Evolutionary conservation across 2,113 vertebrate species (phyloP).

Genomic region (Nerophis ophidion): DNA sequence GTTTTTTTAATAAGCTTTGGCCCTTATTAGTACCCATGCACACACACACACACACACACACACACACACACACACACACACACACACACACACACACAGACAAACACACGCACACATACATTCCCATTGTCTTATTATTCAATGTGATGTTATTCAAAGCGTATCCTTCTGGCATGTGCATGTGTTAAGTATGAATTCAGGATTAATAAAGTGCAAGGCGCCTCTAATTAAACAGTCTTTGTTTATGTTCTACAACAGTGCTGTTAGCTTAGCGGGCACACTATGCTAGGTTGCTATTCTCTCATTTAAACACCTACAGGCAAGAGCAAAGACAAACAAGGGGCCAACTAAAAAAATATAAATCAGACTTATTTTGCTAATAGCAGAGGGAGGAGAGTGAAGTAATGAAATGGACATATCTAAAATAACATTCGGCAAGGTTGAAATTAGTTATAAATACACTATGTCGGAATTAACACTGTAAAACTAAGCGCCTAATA

Average conservation of each 20-base stretch:
- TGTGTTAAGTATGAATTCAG: slow-evolving; percentile 65
- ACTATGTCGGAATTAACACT: too few species aligned
- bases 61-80: slow-evolving; percentile 10
- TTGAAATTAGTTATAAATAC: too few species aligned
- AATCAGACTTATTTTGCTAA: not conserved
- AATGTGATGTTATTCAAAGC: slow-evolving; percentile 34
- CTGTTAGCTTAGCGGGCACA: slow-evolving; percentile 59
- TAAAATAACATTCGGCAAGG: too few species aligned
- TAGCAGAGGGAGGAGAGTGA: too few species aligned
- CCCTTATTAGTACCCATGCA: slow-evolving; percentile 37
- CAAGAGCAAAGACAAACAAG: slow-evolving; percentile 45
- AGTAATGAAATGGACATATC: too few species aligned
- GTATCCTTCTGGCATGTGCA: slow-evolving; percentile 18
- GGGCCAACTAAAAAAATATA: slow-evolving; percentile 47
- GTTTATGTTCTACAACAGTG: slow-evolving; percentile 62
- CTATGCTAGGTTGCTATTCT: slow-evolving; percentile 42
- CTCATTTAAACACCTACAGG: slow-evolving; percentile 62
- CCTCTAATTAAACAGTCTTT: slow-evolving; percentile 74
- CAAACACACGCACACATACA: slow-evolving; percentile 7
- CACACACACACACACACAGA: slow-evolving; percentile 1
- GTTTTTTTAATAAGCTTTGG: slow-evolving; percentile 53
- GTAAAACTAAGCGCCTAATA: too few species aligned
- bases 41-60: slow-evolving; percentile 22
- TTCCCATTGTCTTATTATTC: slow-evolving; percentile 59
- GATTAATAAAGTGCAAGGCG: slow-evolving; percentile 68